A percentile compares a stretch with the other conserved stretches of the same genome.
phyloP scores from a whole-genome alignment of 2,797 vertebrate species.

The Pangasius krempfi region DNA sequence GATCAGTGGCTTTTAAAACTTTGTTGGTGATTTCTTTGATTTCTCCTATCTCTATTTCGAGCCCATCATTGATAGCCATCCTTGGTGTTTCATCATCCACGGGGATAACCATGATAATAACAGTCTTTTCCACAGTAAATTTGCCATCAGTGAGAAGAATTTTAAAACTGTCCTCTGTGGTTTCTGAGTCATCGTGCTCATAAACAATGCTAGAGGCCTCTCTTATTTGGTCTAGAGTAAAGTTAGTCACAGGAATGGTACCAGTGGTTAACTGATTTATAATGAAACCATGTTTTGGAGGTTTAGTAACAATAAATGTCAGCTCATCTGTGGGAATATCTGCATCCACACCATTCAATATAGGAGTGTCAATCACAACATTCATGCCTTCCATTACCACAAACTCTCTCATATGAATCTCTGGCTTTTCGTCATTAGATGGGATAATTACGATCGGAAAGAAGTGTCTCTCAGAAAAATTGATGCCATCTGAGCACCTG shows the following conservation, averaged over 20 bases:
- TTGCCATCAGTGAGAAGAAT: conserved; percentile 88
- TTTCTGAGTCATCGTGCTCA: conserved; percentile 93
- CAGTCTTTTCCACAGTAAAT: conserved; percentile 80
- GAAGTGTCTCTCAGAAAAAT: conserved; percentile 89
- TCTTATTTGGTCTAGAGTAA: conserved; percentile 89
- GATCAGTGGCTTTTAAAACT: conserved; percentile 90
- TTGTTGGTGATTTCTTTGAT: conserved; percentile 83
- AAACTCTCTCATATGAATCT: conserved; percentile 92
- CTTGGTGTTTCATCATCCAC: conserved; percentile 96
- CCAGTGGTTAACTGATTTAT: conserved; percentile 88
- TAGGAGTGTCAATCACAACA: conserved; percentile 90
- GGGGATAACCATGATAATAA: conserved; percentile 87
- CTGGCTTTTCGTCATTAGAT: conserved; percentile 91
- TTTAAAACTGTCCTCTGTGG: conserved; percentile 87
- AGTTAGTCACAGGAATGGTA: conserved; percentile 83
- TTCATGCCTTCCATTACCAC: conserved; percentile 99
- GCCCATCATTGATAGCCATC: conserved; percentile 92
- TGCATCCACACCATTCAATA: conserved; percentile 87
- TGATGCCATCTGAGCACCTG: conserved; percentile 94
- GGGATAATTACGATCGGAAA: conserved; percentile 89
- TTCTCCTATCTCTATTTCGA: conserved; percentile 90
- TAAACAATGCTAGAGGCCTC: conserved; percentile 93
- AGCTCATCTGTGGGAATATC: conserved; percentile 86
- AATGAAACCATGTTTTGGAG: conserved; percentile 87
- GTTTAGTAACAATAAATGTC: conserved; percentile 81